A percentile compares a stretch with the other conserved stretches of the same genome.
Evolutionary conservation across 2,797 vertebrate genomes (phyloP).

Genomic region (Hybognathus amarus): DNA sequence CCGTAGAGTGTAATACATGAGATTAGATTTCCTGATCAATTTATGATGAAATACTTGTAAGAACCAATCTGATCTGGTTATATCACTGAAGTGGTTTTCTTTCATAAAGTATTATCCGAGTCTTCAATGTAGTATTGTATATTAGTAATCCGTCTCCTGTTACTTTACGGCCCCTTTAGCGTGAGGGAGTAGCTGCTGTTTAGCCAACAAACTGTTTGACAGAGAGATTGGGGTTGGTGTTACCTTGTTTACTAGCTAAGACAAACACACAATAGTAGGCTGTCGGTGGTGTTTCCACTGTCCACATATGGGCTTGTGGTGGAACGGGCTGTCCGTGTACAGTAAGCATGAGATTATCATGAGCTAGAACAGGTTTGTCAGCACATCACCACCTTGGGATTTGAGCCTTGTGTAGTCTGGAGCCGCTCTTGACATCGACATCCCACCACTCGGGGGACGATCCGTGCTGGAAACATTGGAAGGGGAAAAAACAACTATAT

Average conservation of each 20-base stretch:
- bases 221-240: constrained; percentile 24
- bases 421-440: constrained; percentile 9
- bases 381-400: constrained; percentile 33
- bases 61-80: constrained; percentile 3
- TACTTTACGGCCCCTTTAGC: neutral
- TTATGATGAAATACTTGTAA: neutral
- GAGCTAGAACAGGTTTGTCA: constrained; percentile 59
- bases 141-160: neutral
- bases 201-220: constrained; percentile 38
- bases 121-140: neutral
- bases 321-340: constrained; percentile 61
- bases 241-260: constrained; percentile 18
- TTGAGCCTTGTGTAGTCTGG: constrained; percentile 28
- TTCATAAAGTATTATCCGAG: constrained; percentile 3
- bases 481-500: constrained; percentile 10
- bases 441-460: neutral
- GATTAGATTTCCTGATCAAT: neutral
- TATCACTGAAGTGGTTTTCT: constrained; percentile 1
- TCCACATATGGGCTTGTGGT: constrained; percentile 36
- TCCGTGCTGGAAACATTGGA: neutral
- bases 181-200: constrained; percentile 17
- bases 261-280: constrained; percentile 11
- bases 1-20: neutral
- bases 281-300: constrained; percentile 15
- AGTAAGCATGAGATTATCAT: constrained; percentile 73